Evolutionary conservation across 2,888 invertebrate genomes (phyloP), one percentile per base, ranked within the genome.

Genomic region (Litoditis marina): DNA sequence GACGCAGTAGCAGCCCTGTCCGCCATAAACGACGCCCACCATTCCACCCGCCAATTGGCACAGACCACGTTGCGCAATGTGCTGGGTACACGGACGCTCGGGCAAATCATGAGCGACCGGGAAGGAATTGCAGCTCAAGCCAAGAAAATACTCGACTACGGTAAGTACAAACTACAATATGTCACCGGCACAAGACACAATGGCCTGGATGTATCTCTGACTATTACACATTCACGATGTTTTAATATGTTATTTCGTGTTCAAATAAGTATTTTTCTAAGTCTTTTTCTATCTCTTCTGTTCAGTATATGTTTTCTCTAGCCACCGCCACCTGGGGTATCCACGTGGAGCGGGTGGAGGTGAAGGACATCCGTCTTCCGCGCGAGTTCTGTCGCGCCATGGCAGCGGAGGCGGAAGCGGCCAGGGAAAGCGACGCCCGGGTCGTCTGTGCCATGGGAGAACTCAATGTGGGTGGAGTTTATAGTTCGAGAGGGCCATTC

Each of bases 91-190:
- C 68, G 80, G 65, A 79, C 79, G 7, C 72, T 83, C 28, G 71
- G 76, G 16, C 83, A 84, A 56, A 79, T 83, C 31, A 79, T 83
- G 74, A 64, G 73, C 16, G 83, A 83, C 47, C 65, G 84, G n/a
- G 83, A 83, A 59, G 72, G 76, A 19, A 82, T 83, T 55, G 80
- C 80, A 50, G 59, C 66, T 22, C 74, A 74, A 52, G 80, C 82
- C 50, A 81, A 83, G 70, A 70, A 68, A 25, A 73, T 79, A 30
- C 65, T 83, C 13, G 82, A 82, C 58, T 79, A 77, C 64, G 82
- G 80, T 64, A n/a, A n/a, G n/a, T n/a, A n/a, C n/a, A n/a, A n/a
- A n/a, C n/a, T n/a, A 65, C 67, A n/a, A n/a, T n/a, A n/a, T n/a
- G n/a, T n/a, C n/a, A n/a, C n/a, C n/a, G n/a, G n/a, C n/a, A n/a